Evolutionary conservation across 2,888 invertebrate genomes (phyloP), one percentile per base, ranked within the genome.

Genomic region (Apoda limacodes): DNA sequence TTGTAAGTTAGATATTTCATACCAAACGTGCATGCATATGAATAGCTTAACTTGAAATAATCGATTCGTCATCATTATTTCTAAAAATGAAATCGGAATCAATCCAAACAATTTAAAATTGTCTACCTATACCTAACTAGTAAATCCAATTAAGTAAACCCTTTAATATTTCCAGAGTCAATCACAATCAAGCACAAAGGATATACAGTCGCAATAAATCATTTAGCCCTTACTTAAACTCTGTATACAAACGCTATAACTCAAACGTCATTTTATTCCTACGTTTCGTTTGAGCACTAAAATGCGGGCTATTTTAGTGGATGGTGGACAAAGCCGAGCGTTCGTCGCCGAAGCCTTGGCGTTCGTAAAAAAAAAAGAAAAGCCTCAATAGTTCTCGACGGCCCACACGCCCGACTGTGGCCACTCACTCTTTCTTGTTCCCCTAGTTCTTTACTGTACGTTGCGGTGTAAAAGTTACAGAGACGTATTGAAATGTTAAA

Each of bases 321-420:
- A 55, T 37, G 51, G 59, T 60, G 65, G 63, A 71, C 68, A 69
- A 72, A 63, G 56, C 55, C 42, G 30, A 15, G 15, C 27, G 37
- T 28, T 28, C 21, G 27, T 27, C 9, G 28, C 30, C 44, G 44
- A 31, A 40, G 46, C 49, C 48, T 49, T 49, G 52, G 53, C 40
- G 49, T 49, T 56, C 56, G 55, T 55, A 63, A 49, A 58, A 68
- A 72, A 74, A 72, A 65, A 41, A 49, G 50, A 59, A 62, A 60
- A 62, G 50, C 48, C 48, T 68, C 63, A 65, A 75, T 72, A 69
- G 75, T 71, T 63, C 71, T 71, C 66, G 50, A 60, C 76, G 52
- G 70, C 75, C 78, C 78, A 76, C 75, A 74, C 75, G 71, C 74
- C 68, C 63, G 52, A 67, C 70, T 66, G 60, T 69, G 66, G 71